Base-by-base conservation (phyloP, 2,888 invertebrate genomes). In the Polymixis lichenea region DNA sequence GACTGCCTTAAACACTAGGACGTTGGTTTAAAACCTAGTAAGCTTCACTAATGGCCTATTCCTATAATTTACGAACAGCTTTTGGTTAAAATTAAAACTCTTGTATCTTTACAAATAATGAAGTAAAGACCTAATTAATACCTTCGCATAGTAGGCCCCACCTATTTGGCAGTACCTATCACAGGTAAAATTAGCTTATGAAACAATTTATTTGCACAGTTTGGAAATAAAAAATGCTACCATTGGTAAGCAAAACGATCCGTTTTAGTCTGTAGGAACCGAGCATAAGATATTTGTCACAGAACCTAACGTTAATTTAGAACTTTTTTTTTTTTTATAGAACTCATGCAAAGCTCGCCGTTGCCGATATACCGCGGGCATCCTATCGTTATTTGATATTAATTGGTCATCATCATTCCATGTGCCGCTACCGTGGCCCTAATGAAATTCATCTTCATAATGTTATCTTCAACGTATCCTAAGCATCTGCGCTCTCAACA, bases 381-480 rank as follows among this genome's bases (percentile, higher is more conserved):
- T 13, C 56, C 11, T 53, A 72, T 70, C 60, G 28, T 32, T 55
- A 49, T 17, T 72, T 70, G 17, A 55, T 55, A 53, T 46, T 70
- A 71, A 72, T 75, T 72, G 49, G 13, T 38, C 62, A 74, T 65
- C 58, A 15, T 80, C 86, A 22, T 89, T 88, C 91, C 92, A 93
- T 28, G 80, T 79, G n/a, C 88, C 90, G 28, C 88, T 89, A 55
- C 89, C 91, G 17, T 91, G 87, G 51, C 87, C 91, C 91, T 91
- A 93, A 67, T 92, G 92, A 25, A 58, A 85, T 4, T 76, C 70
- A 7, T 77, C 82, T 17, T 67, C 75, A 8, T 56, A 76, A 25
- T 65, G 61, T 61, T 46, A 17, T 25, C 19, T 64, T 75, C 51
- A 49, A 58, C 75, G 77, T 46, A 13, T 38, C 62, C 8, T 17